Evolutionary conservation across 2,797 vertebrate genomes (phyloP).

Genomic region (Hydrocynus forskahlii): DNA sequence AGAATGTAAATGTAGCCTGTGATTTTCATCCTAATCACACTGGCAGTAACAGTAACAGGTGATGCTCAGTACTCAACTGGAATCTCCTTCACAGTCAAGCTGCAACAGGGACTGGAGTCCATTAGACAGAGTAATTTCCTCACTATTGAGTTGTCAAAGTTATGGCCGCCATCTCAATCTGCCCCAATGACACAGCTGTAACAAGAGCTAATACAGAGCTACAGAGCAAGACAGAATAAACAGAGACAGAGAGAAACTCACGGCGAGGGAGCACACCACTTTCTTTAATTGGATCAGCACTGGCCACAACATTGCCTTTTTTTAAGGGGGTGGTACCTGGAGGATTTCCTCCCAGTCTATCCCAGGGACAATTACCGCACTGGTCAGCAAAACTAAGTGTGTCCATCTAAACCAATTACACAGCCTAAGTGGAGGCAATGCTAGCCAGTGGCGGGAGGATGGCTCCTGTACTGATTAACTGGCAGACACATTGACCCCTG

Average conservation of each 20-base stretch:
- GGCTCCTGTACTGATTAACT: conserved; percentile 64
- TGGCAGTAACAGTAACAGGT: neutral
- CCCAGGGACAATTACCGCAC: conserved; percentile 56
- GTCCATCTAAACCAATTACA: conserved; percentile 61
- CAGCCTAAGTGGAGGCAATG: conserved; percentile 55
- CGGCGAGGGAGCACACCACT: neutral
- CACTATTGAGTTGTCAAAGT: conserved; percentile 43
- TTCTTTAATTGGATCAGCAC: conserved; percentile 41
- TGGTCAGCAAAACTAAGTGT: conserved; percentile 61
- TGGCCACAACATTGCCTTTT: conserved; percentile 30
- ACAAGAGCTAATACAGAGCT: conserved; percentile 3
- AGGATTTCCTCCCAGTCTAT: conserved; percentile 49
- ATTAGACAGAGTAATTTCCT: conserved; percentile 31
- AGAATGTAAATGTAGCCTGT: neutral
- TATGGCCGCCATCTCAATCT: conserved; percentile 21
- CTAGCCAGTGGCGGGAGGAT: conserved; percentile 52
- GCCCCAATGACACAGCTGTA: conserved; percentile 22
- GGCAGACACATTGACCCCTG: conserved; percentile 64
- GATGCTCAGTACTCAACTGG: neutral
- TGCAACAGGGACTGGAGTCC: conserved; percentile 17
- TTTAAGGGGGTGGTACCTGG: conserved; percentile 13
- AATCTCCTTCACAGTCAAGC: neutral
- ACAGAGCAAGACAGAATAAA: conserved; percentile 15
- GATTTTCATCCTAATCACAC: neutral
- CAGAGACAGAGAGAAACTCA: neutral